Percentiles rank a stretch among this genome's conserved stretches.
phyloP scores from a whole-genome alignment of 1,140 invertebrate species.

The Dufourea novaeangliae region DNA sequence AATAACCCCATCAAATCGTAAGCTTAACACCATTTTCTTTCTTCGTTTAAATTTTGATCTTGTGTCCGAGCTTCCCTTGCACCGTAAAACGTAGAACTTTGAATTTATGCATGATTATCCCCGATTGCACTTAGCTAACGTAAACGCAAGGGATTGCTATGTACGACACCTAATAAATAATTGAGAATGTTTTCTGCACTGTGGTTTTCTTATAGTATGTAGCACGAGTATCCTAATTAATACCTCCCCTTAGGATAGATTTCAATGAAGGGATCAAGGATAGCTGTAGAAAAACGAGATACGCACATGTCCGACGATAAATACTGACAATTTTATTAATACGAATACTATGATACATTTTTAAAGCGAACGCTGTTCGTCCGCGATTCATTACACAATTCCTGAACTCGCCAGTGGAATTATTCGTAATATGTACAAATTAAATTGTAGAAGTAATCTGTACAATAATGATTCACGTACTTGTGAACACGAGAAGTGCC shows the following conservation, averaged over 20 bases:
- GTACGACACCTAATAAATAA: conserved; percentile 62
- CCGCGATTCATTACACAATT: conserved; percentile 22
- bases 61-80: background rate
- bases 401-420: conserved; percentile 8
- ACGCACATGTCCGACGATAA: conserved; percentile 57
- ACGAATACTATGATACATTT: conserved; percentile 71
- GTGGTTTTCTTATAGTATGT: conserved; percentile 23
- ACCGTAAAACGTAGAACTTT: conserved; percentile 10
- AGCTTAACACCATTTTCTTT: conserved; percentile 53
- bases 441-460: conserved; percentile 81
- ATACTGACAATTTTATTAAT: conserved; percentile 74
- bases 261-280: background rate
- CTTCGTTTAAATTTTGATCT: conserved; percentile 12
- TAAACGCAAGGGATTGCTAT: conserved; percentile 41
- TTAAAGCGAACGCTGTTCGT: conserved; percentile 30
- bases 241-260: background rate
- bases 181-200: conserved; percentile 59
- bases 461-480: conserved; percentile 83
- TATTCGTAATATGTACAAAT: conserved; percentile 82
- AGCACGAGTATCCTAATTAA: background rate
- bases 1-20: conserved; percentile 50
- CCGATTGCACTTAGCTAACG: conserved; percentile 24
- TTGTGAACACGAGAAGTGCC: conserved; percentile 85
- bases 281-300: background rate
- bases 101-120: conserved; percentile 44